Evolutionary conservation across 2,888 invertebrate species (phyloP).

Genomic region (Andrena flavipes): DNA sequence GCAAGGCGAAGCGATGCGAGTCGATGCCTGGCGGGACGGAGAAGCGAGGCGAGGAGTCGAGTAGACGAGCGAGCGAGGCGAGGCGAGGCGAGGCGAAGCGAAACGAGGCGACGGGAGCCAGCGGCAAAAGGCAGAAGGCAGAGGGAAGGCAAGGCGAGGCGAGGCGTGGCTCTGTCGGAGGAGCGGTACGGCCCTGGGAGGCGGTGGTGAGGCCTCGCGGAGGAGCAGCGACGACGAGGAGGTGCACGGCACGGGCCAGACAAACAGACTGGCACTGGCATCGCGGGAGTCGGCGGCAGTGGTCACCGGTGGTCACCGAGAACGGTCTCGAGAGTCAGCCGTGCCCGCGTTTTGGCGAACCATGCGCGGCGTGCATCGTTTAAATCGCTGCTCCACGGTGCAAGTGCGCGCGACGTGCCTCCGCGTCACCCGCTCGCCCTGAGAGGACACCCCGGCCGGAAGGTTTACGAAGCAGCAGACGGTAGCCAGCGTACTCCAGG

Average conservation of each 20-base stretch:
- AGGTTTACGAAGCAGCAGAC: neutral
- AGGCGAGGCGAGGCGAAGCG: neutral
- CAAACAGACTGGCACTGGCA: conserved; percentile 81
- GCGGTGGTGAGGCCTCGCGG: conserved; percentile 80
- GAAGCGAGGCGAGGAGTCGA: conserved; percentile 1
- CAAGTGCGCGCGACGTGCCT: conserved; percentile 50
- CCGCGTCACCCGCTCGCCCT: conserved; percentile 19
- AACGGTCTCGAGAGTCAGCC: conserved; percentile 53
- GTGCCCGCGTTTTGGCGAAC: conserved; percentile 53
- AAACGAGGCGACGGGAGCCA: conserved; percentile 25
- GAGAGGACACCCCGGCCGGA: neutral
- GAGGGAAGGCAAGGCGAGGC: conserved; percentile 42
- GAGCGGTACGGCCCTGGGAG: conserved; percentile 79
- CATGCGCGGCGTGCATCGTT: conserved; percentile 52
- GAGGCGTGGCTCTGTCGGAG: conserved; percentile 63
- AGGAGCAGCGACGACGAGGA: conserved; percentile 75
- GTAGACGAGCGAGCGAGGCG: conserved; percentile 7
- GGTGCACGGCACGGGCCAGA: conserved; percentile 77
- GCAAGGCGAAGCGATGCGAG: conserved; percentile 32
- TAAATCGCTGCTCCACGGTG: conserved; percentile 30
- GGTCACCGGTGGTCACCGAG: conserved; percentile 73
- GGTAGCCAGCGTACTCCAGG: no score
- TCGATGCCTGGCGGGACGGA: neutral
- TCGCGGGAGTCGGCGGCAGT: conserved; percentile 78
- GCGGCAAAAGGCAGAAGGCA: conserved; percentile 26